phyloP scores from a whole-genome alignment of 2,113 vertebrate genomes.

The Odocoileus hemionus region DNA sequence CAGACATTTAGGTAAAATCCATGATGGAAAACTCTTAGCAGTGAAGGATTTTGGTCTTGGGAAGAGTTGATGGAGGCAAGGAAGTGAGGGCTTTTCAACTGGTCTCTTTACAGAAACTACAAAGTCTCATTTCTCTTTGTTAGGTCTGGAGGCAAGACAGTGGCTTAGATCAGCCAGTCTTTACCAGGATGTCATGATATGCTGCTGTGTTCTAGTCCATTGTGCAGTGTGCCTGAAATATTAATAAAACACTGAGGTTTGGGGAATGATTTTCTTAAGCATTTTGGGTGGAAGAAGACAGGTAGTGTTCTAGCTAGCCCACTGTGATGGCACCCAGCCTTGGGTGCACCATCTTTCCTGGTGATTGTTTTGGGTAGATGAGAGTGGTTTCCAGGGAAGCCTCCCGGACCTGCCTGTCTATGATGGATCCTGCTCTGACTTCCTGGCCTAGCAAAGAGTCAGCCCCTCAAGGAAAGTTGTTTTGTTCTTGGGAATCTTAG shows the following conservation, averaged over 20 bases:
- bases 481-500: background rate
- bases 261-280: background rate
- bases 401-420: background rate
- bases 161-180: background rate
- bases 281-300: background rate
- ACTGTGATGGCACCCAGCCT: accelerated
- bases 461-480: background rate
- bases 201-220: background rate
- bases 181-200: background rate
- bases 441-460: background rate
- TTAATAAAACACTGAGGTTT: background rate
- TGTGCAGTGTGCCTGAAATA: background rate
- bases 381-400: background rate
- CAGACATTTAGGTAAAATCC: background rate
- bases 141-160: background rate
- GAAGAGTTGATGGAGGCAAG: background rate
- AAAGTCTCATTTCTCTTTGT: background rate
- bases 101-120: background rate
- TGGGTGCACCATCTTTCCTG: background rate
- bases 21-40: background rate
- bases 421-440: background rate
- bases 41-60: background rate
- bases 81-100: background rate
- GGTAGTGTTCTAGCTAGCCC: too few species aligned
- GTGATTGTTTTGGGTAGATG: background rate